phyloP scores from a whole-genome alignment of 1,140 invertebrate genomes.

The Megalonaias nervosa region DNA sequence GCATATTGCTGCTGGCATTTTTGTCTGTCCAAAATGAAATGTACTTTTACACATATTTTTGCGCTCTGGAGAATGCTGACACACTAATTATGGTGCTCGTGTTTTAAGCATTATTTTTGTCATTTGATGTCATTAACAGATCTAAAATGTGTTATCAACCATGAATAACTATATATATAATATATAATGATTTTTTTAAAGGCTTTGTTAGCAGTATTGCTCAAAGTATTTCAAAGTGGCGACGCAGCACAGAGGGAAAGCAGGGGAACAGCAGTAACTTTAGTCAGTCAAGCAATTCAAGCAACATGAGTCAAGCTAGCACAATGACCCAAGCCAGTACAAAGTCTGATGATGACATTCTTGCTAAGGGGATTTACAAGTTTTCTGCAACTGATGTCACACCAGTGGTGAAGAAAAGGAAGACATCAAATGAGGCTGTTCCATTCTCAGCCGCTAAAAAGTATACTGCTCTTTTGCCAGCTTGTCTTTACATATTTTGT shows the following conservation, averaged over 20 bases:
- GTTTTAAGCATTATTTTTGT: too few species aligned
- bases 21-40: too few species aligned
- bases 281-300: slow-evolving; percentile 43
- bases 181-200: slow-evolving; percentile 23
- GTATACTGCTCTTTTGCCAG: slow-evolving; percentile 39
- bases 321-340: slow-evolving; percentile 1
- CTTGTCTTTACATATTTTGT: neutral
- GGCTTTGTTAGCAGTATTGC: slow-evolving; percentile 66
- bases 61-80: too few species aligned
- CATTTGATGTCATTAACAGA: too few species aligned
- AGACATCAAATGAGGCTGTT: slow-evolving; percentile 47
- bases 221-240: slow-evolving; percentile 62
- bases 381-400: slow-evolving; percentile 42
- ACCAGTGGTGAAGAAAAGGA: slow-evolving; percentile 65
- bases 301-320: slow-evolving; percentile 23
- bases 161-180: too few species aligned
- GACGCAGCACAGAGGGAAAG: slow-evolving; percentile 63
- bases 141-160: too few species aligned
- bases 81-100: too few species aligned
- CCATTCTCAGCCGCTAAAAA: slow-evolving; percentile 68
- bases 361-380: slow-evolving; percentile 13
- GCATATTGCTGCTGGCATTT: too few species aligned
- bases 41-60: too few species aligned
- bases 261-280: slow-evolving; percentile 44
- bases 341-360: slow-evolving; percentile 8